Evolutionary conservation across 2,113 vertebrate genomes (phyloP).

Genomic region (Vimba vimba): DNA sequence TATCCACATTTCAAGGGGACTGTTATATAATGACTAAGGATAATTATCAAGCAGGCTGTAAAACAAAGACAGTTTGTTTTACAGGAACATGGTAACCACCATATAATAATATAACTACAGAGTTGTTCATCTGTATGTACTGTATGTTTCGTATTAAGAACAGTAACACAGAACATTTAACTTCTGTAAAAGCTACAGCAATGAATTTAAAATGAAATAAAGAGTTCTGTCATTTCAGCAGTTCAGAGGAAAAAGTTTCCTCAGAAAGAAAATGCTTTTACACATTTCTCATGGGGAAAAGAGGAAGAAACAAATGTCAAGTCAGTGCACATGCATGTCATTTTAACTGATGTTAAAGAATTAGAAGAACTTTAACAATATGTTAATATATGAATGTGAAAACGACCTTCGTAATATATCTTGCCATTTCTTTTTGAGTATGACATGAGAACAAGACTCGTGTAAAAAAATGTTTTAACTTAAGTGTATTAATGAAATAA

Average conservation of each 20-base stretch:
- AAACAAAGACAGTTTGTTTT: not conserved
- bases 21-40: not conserved
- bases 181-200: not conserved
- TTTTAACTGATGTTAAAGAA: not conserved
- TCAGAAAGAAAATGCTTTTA: not conserved
- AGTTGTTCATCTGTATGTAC: not conserved
- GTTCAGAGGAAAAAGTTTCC: not conserved
- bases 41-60: not conserved
- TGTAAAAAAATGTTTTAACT: not conserved
- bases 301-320: not conserved
- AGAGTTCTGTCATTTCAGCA: not conserved
- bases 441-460: not conserved
- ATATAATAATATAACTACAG: too few species aligned
- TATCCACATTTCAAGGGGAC: not conserved
- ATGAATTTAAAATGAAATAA: not conserved
- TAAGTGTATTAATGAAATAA: not conserved
- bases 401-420: not conserved
- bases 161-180: not conserved
- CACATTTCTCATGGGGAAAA: not conserved
- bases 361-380: not conserved
- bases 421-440: not conserved
- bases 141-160: not conserved
- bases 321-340: not conserved
- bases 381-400: not conserved
- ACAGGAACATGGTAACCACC: not conserved